These are phyloP conservation scores for Rhagologus leucostigma DNA, from an alignment of 2,113 vertebrate genomes.

Conservation along the genomic window DNA sequence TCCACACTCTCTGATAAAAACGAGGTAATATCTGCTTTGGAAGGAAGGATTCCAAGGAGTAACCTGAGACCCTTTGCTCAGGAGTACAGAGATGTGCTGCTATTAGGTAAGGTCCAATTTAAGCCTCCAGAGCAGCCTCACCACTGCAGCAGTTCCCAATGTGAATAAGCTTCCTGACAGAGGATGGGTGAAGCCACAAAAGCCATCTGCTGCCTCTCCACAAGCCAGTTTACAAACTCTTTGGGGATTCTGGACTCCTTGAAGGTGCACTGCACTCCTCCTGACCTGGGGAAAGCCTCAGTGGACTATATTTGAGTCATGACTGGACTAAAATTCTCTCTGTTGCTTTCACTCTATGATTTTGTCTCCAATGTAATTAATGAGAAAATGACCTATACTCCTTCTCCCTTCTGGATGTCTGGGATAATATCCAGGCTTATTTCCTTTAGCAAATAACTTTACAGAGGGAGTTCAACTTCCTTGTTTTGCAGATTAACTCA, in stretches of 20 bases:
- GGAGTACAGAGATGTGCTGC: not conserved
- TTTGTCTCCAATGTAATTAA: not conserved
- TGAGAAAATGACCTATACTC: not conserved
- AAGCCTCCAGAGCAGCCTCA: not conserved
- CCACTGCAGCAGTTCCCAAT: not conserved
- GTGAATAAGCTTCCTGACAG: not conserved
- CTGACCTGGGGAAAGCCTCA: not conserved
- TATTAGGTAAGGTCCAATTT: not conserved
- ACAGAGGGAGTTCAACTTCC: slow-evolving; percentile 19
- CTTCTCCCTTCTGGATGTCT: not conserved
- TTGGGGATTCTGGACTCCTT: not conserved
- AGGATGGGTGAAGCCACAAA: not conserved
- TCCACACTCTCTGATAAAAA: not conserved
- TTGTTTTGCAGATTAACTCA: slow-evolving; percentile 32
- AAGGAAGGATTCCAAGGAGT: not conserved
- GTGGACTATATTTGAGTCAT: not conserved
- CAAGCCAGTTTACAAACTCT: not conserved
- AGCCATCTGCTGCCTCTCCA: not conserved
- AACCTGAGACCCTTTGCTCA: not conserved
- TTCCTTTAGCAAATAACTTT: slow-evolving; percentile 54
- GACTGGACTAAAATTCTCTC: not conserved
- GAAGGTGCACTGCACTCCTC: not conserved
- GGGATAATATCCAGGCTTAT: slow-evolving; percentile 9
- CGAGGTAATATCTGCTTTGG: not conserved
- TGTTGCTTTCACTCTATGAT: not conserved